phyloP scores from a whole-genome alignment of 1,140 invertebrate species.

The Pseudomyrmex pallidus region DNA sequence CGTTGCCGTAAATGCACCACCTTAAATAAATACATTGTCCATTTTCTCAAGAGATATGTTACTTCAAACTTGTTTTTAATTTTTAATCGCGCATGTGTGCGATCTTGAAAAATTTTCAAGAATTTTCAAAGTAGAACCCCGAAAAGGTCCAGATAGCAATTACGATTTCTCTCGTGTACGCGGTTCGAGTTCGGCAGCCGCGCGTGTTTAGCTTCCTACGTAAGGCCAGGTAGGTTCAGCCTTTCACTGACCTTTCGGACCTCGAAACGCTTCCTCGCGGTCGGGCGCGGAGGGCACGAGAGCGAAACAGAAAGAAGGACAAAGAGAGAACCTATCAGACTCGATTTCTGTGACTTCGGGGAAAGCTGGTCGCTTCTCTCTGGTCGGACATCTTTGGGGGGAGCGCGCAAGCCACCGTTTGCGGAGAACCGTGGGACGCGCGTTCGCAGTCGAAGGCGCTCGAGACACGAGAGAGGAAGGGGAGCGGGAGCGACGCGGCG shows the following conservation, averaged over 20 bases:
- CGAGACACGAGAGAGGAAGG: constrained; percentile 44
- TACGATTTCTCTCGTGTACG: constrained; percentile 20
- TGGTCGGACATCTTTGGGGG: constrained; percentile 45
- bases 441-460: constrained; percentile 59
- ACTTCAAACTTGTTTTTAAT: not conserved
- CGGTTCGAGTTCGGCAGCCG: constrained; percentile 23
- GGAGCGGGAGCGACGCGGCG: constrained; percentile 46
- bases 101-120: constrained; percentile 16
- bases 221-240: constrained; percentile 56
- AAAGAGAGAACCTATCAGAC: constrained; percentile 1
- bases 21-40: constrained; percentile 76
- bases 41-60: too few relatives aligned
- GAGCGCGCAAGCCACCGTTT: constrained; percentile 35
- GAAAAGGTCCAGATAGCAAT: not conserved
- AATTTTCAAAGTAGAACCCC: not conserved
- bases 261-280: constrained; percentile 66
- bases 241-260: constrained; percentile 79
- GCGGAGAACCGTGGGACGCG: constrained; percentile 62
- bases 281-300: constrained; percentile 37
- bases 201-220: constrained; percentile 63
- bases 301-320: constrained; percentile 44
- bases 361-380: constrained; percentile 59
- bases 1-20: constrained; percentile 94
- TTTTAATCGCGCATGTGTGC: not conserved
- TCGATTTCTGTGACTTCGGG: constrained; percentile 50